Evolutionary conservation across 2,113 vertebrate species (phyloP).

Genomic region (Passer montanus): DNA sequence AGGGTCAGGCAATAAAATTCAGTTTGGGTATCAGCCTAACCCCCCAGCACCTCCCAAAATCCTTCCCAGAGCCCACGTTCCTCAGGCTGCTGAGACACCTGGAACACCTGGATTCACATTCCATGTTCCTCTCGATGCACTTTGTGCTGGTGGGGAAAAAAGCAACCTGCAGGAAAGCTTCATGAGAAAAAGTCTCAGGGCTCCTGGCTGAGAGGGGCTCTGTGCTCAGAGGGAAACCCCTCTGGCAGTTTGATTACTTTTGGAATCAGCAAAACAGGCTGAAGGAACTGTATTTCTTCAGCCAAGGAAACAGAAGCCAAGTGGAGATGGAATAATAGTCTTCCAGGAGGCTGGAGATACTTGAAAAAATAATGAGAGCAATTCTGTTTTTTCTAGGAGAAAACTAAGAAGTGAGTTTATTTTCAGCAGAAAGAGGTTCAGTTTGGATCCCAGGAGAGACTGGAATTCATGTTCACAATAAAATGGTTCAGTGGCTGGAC

Average conservation of each 20-base stretch:
- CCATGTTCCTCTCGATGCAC: not conserved
- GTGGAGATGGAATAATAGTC: not conserved
- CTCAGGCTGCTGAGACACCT: not conserved
- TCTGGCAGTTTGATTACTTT: not conserved
- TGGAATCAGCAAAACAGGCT: not conserved
- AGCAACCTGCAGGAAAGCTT: not conserved
- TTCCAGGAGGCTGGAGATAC: not conserved
- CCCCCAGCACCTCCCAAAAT: not conserved
- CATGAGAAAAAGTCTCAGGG: not conserved
- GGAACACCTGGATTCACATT: not conserved
- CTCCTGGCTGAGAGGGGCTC: not conserved
- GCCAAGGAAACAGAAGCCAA: not conserved
- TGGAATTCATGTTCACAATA: not conserved
- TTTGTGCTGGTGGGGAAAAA: not conserved
- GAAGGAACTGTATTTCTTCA: not conserved
- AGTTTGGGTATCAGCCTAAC: not conserved
- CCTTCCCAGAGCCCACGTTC: not conserved
- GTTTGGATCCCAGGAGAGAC: not conserved
- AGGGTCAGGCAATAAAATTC: not conserved
- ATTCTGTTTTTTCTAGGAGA: not conserved
- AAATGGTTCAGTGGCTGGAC: not conserved
- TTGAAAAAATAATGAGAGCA: not conserved
- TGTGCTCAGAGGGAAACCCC: not conserved
- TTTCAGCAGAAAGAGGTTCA: not conserved
- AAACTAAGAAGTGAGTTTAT: not conserved